Conservation (phyloP, 2,113 vertebrate genomes). For the Cheirogaleus medius region DNA sequence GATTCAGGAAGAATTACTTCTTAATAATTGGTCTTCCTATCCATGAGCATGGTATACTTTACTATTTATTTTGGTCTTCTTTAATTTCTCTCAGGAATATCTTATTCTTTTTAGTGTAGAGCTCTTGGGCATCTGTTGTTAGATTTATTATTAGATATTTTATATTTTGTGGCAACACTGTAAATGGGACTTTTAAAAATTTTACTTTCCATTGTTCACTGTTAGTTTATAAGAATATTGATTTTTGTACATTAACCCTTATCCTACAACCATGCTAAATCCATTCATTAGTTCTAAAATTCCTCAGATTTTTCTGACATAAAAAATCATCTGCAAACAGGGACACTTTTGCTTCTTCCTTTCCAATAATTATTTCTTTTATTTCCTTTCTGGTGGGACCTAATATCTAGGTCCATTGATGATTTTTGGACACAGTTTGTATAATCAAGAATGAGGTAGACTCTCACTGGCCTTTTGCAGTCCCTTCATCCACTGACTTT, state of each 20-base stretch:
- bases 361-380: not conserved
- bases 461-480: not conserved
- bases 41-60: not conserved
- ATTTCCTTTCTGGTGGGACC: not conserved
- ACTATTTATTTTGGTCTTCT: not conserved
- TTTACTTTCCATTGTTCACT: not conserved
- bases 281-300: not conserved
- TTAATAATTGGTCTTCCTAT: not conserved
- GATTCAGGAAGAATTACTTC: not conserved
- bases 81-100: not conserved
- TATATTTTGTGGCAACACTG: not conserved
- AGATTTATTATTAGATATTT: not conserved
- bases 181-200: not conserved
- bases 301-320: not conserved
- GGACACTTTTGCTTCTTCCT: not conserved
- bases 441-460: not conserved
- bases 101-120: not conserved
- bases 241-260: not conserved
- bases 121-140: not conserved
- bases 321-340: not conserved
- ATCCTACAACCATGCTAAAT: not conserved
- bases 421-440: not conserved
- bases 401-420: not conserved
- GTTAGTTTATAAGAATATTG: not conserved
- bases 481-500: not conserved